Conservation (phyloP, 2,888 invertebrate species). For the Noctua janthina region DNA sequence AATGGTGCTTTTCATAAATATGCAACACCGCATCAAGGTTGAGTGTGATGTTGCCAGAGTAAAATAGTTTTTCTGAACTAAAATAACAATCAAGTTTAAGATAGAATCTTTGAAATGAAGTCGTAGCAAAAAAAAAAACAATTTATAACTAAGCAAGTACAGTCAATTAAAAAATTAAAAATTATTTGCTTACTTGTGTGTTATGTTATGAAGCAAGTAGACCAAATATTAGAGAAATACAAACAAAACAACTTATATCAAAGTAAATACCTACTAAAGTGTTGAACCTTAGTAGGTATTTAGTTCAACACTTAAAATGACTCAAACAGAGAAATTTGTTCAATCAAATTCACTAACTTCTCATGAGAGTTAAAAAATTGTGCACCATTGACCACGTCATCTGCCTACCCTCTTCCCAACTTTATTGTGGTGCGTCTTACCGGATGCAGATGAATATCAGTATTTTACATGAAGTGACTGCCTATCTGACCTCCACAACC, state of each 20-base stretch:
- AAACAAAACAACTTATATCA: neutral
- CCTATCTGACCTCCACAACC: too few relatives aligned
- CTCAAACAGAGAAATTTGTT: neutral
- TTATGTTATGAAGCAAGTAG: neutral
- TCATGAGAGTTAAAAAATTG: neutral
- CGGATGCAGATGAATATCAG: too few relatives aligned
- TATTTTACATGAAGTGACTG: too few relatives aligned
- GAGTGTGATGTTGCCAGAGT: constrained; percentile 38
- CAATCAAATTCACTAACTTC: neutral
- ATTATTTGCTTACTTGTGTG: neutral
- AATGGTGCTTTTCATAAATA: constrained; percentile 79
- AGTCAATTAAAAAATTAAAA: neutral
- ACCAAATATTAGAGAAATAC: neutral
- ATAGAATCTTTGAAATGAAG: neutral
- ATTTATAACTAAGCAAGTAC: neutral
- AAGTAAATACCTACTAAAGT: too few relatives aligned
- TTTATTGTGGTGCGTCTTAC: too few relatives aligned
- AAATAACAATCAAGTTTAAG: neutral
- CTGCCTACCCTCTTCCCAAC: too few relatives aligned
- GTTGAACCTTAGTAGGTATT: neutral
- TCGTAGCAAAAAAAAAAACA: neutral
- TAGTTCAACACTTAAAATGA: neutral
- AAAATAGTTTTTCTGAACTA: constrained; percentile 9
- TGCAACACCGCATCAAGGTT: constrained; percentile 63
- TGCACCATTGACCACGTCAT: neutral